Evolutionary conservation across 2,113 vertebrate species (phyloP).

Genomic region (Empidonax alnorum): DNA sequence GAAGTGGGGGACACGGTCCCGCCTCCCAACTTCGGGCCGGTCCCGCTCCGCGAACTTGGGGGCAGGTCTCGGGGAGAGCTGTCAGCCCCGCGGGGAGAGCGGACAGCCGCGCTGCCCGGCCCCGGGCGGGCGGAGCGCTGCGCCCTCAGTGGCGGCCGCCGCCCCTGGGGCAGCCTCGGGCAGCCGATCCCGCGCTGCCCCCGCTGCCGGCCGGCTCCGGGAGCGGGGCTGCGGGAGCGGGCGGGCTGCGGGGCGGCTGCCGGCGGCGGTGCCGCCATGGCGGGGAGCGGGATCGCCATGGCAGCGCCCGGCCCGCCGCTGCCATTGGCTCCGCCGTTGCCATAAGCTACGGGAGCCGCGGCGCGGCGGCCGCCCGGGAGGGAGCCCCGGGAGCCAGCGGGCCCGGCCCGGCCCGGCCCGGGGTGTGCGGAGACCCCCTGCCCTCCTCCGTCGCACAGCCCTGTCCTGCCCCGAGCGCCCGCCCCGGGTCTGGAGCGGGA

Average conservation of each 20-base stretch:
- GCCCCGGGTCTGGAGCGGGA: background rate
- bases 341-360: constrained; percentile 80
- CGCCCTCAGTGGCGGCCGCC: background rate
- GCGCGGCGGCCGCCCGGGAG: constrained; percentile 36
- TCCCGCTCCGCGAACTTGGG: background rate
- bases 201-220: background rate
- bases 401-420: background rate
- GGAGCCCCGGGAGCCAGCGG: constrained; percentile 1
- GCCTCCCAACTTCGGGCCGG: background rate
- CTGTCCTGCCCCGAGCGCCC: too few relatives aligned
- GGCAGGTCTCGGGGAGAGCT: background rate
- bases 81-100: background rate
- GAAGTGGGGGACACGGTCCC: background rate
- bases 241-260: background rate
- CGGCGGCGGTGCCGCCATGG: constrained; percentile 37
- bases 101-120: too few relatives aligned
- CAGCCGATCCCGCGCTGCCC: too few relatives aligned
- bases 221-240: too few relatives aligned
- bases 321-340: constrained; percentile 87
- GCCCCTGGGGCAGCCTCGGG: background rate
- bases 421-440: background rate
- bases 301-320: constrained; percentile 76
- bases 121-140: background rate
- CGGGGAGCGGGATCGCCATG: constrained; percentile 81
- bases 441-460: rapidly evolving